phyloP scores from a whole-genome alignment of 2,888 invertebrate species.

The Dicranocentrus wangi region DNA sequence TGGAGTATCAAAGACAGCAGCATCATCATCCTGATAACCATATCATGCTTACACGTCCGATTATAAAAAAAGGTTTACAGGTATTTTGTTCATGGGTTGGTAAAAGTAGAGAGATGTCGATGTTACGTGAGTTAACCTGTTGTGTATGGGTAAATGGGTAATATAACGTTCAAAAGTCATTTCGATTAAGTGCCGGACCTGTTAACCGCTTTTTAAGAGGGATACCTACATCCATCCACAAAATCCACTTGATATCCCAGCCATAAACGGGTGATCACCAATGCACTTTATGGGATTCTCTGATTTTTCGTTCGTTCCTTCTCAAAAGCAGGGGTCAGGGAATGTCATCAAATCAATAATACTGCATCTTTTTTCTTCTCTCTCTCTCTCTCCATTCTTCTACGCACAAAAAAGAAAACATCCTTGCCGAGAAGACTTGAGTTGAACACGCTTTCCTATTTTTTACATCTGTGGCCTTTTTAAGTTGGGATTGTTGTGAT shows the following conservation, averaged over 20 bases:
- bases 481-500: conserved; percentile 46
- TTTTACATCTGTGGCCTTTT: not conserved
- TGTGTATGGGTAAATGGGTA: conserved; percentile 36
- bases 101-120: too few relatives aligned
- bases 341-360: conserved; percentile 58
- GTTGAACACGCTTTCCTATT: too few relatives aligned
- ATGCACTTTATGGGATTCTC: conserved; percentile 51
- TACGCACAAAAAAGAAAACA: too few relatives aligned
- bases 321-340: conserved; percentile 39
- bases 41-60: not conserved
- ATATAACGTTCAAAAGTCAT: conserved; percentile 23
- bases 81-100: too few relatives aligned
- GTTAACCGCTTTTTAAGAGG: conserved; percentile 44
- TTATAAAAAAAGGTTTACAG: not conserved
- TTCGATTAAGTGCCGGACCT: conserved; percentile 43
- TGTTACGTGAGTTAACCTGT: not conserved
- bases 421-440: too few relatives aligned
- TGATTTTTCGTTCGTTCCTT: conserved; percentile 14
- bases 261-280: conserved; percentile 18
- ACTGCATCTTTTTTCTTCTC: not conserved
- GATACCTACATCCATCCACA: not conserved
- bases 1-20: conserved; percentile 15
- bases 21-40: conserved; percentile 2
- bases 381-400: too few relatives aligned
- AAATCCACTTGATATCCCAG: not conserved